Conservation (phyloP, 2,888 invertebrate genomes). For the Sesia apiformis region DNA sequence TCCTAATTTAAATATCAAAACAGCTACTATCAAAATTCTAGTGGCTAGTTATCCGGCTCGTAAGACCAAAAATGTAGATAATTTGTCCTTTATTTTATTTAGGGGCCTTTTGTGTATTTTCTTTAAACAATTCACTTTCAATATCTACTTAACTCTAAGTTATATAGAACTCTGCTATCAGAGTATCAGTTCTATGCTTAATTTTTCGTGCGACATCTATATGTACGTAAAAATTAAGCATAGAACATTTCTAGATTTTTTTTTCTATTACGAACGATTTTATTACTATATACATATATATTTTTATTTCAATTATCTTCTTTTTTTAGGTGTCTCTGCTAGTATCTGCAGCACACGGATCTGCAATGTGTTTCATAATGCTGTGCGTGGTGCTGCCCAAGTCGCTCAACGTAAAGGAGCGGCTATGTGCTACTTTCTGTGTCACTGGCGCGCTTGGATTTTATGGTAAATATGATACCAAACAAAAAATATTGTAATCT, state of each 20-base stretch:
- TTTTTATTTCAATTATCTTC: neutral
- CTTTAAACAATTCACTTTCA: too few species aligned
- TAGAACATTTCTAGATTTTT: too few species aligned
- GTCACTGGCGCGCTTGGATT: conserved; percentile 70
- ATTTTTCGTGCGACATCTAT: too few species aligned
- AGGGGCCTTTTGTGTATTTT: too few species aligned
- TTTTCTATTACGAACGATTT: too few species aligned
- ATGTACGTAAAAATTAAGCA: too few species aligned
- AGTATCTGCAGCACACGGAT: conserved; percentile 46
- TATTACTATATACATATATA: neutral
- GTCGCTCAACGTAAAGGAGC: conserved; percentile 50
- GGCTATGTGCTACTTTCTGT: conserved; percentile 57
- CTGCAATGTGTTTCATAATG: conserved; percentile 57
- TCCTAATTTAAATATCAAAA: neutral
- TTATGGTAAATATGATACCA: conserved; percentile 52
- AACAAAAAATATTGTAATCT: neutral
- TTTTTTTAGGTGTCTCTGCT: conserved; percentile 36
- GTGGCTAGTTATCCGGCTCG: neutral
- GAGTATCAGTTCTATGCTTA: too few species aligned
- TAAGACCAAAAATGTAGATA: neutral
- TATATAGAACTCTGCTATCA: too few species aligned
- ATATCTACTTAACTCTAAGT: too few species aligned
- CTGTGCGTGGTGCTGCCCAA: conserved; percentile 56
- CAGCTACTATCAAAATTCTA: too few species aligned
- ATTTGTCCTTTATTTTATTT: too few species aligned